A percentile compares a stretch with the other conserved stretches of the same genome.
These are phyloP conservation scores for Hydrotaea cyrtoneurina DNA, from an alignment of 2,888 invertebrate genomes.

Conservation along the genomic window DNA sequence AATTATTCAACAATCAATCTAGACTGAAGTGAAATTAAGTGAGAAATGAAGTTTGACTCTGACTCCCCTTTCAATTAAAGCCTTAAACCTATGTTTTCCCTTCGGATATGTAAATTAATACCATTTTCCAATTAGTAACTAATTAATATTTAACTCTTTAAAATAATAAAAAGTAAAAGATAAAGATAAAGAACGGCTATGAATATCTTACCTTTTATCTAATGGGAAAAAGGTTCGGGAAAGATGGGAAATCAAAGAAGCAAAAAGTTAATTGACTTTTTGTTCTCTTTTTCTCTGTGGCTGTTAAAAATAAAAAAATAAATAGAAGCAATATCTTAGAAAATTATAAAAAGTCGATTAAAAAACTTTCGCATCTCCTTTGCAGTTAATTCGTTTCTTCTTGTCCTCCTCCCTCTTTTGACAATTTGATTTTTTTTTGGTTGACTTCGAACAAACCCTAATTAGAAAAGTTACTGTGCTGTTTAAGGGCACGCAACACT, in stretches of 20 bases:
- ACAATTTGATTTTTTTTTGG: constrained; percentile 23
- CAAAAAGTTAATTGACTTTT: constrained; percentile 46
- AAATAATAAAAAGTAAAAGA: not conserved
- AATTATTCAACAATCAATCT: not conserved
- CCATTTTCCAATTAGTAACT: constrained; percentile 42
- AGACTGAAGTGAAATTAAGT: not conserved
- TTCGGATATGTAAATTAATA: not conserved
- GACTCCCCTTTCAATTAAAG: not conserved
- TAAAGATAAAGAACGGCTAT: no score
- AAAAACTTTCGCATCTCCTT: constrained; percentile 42
- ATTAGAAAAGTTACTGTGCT: constrained; percentile 65
- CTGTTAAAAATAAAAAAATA: constrained; percentile 32
- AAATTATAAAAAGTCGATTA: constrained; percentile 55
- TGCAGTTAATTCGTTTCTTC: not conserved
- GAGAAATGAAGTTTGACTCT: no score
- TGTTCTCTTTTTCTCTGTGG: not conserved
- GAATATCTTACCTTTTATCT: constrained; percentile 26
- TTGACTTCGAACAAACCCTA: constrained; percentile 54
- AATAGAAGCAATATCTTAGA: constrained; percentile 27
- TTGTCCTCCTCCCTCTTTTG: not conserved
- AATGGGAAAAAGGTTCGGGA: constrained; percentile 19
- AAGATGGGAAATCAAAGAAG: constrained; percentile 38
- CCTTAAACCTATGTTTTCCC: not conserved
- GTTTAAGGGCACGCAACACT: constrained; percentile 48
- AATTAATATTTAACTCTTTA: constrained; percentile 48